Evolutionary conservation across 2,888 invertebrate species (phyloP).

Genomic region (Athetis lepigone): DNA sequence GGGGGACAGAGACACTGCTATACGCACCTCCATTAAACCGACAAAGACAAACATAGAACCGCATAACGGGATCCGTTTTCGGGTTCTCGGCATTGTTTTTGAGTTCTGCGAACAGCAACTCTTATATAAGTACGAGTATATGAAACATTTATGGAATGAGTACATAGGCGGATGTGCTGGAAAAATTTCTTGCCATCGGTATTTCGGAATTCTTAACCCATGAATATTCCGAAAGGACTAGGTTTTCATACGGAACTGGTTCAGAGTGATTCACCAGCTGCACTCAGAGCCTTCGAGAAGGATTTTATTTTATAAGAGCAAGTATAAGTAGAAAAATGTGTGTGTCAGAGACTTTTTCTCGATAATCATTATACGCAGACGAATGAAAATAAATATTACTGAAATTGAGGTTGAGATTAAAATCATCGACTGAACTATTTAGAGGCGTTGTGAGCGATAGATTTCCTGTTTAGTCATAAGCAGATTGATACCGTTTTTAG

Average conservation of each 20-base stretch:
- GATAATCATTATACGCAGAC: no score
- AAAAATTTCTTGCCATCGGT: slow-evolving; percentile 31
- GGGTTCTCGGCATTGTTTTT: slow-evolving; percentile 64
- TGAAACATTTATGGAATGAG: slow-evolving; percentile 17
- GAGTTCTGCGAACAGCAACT: slow-evolving; percentile 62
- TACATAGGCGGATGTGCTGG: slow-evolving; percentile 40
- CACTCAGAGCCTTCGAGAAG: neutral
- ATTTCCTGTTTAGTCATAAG: no score
- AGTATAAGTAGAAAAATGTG: neutral
- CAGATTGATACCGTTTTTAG: no score
- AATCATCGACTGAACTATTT: no score
- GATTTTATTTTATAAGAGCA: neutral
- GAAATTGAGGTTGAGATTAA: no score
- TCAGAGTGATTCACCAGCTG: slow-evolving; percentile 29
- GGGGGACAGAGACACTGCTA: slow-evolving; percentile 76
- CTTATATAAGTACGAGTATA: slow-evolving; percentile 49
- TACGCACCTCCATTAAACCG: slow-evolving; percentile 50
- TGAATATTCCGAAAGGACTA: slow-evolving; percentile 30
- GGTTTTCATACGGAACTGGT: slow-evolving; percentile 41
- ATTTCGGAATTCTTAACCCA: slow-evolving; percentile 47
- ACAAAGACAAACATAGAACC: slow-evolving; percentile 73
- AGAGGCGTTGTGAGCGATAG: no score
- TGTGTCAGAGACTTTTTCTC: neutral
- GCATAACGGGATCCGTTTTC: slow-evolving; percentile 83
- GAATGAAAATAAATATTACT: no score